Evolutionary conservation across 2,888 invertebrate species (phyloP).

Genomic region (Cerastis rubricosa): DNA sequence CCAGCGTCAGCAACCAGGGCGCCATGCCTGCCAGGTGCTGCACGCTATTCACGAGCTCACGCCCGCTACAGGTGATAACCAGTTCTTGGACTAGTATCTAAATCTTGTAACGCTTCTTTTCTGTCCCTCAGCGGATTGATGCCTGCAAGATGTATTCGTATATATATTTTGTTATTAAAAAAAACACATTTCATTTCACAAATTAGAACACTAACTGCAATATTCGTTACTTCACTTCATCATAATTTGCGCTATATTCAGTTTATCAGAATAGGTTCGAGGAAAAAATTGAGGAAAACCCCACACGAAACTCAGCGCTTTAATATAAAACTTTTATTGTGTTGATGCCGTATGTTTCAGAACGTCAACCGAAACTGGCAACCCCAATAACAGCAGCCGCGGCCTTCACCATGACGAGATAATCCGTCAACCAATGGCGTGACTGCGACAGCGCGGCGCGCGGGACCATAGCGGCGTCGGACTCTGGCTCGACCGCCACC

Average conservation of each 20-base stretch:
- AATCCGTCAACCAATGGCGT: too few species aligned
- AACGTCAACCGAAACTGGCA: too few species aligned
- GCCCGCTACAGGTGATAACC: not conserved
- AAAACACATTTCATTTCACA: not conserved
- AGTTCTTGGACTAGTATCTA: not conserved
- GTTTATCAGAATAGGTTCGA: constrained; percentile 21
- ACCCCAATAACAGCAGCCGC: too few species aligned
- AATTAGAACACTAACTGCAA: not conserved
- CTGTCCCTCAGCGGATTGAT: not conserved
- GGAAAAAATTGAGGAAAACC: constrained; percentile 55
- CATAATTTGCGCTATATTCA: constrained; percentile 9
- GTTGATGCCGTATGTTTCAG: too few species aligned
- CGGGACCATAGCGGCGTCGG: too few species aligned
- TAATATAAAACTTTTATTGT: not conserved
- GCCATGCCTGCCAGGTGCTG: constrained; percentile 27
- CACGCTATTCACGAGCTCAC: constrained; percentile 13
- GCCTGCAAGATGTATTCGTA: constrained; percentile 2
- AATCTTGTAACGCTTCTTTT: constrained; percentile 1
- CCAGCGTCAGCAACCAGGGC: constrained; percentile 11
- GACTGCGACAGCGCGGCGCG: too few species aligned
- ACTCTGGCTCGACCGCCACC: too few species aligned
- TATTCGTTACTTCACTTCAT: constrained; percentile 26
- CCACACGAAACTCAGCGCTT: constrained; percentile 26
- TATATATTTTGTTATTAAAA: not conserved
- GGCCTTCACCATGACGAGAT: too few species aligned